Evolutionary conservation across 2,888 invertebrate species (phyloP), one percentile per base, ranked within the genome.

Genomic region (Hesperia comma): DNA sequence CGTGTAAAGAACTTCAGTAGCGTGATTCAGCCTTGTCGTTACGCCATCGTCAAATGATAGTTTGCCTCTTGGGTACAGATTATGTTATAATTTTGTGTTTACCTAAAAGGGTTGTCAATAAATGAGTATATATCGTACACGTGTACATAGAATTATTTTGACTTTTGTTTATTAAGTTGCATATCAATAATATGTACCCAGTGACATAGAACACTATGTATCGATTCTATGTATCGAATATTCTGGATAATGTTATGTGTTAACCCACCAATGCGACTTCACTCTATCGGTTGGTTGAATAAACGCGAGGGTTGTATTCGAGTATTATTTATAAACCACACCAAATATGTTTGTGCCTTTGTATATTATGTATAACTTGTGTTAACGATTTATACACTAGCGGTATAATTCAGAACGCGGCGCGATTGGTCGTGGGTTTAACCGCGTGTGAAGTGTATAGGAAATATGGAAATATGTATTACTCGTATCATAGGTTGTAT

Each of bases 331-430:
- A 21, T 26, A 41, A 61, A 2, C 26, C 21, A 61, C 68, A 74
- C 74, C 72, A 74, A 74, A 74, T 74, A 72, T 41, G 68, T 72
- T 74, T 71, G 74, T 74, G 74, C 73, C 74, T 74, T 74, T 69
- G 61, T 71, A 74, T 71, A 53, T 53, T 53, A 19, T 53, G 53
- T 53, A 32, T 53, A 53, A 26, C 14, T 32, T 26, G 26, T 10
- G 12, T 51, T 21, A 21, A 19, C 49, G 49, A 21, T 26, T 14
- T 51, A 17, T 49, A 49, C 49, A 21, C 53, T 53, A 51, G 49
- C 21, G 61, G 61, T 61, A 51, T 61, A 61, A 61, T 61, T 61
- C 61, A 61, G 61, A 61, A 61, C 53, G 19, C 37, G 40, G 61
- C 21, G 14, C 6, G 53, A 7, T 19, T 37, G 37, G 19, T 21